These are phyloP conservation scores for Tethya wilhelma DNA, from an alignment of 37 sponge, comb jelly and placozoan genomes.

Conservation along the genomic window DNA sequence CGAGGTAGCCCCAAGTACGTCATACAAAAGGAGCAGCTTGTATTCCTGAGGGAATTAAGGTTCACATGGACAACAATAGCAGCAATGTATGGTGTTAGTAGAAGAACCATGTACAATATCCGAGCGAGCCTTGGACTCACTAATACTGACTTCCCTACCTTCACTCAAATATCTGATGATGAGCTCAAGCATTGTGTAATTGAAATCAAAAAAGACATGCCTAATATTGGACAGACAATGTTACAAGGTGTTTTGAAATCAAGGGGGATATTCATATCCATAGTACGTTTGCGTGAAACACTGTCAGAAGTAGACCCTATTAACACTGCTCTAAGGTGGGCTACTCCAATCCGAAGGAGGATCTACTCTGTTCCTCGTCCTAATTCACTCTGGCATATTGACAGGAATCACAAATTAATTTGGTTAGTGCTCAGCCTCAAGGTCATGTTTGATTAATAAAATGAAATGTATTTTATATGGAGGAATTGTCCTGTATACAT, in stretches of 20 bases:
- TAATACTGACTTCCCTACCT: not conserved
- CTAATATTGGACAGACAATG: conserved; percentile 41
- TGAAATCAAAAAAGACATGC: conserved; percentile 29
- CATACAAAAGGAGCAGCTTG: conserved; percentile 32
- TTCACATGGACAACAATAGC: conserved; percentile 55
- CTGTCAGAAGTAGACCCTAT: too few species aligned
- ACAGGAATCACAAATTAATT: too few species aligned
- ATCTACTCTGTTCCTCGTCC: too few species aligned
- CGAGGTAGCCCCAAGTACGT: conserved; percentile 15
- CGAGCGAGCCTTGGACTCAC: conserved; percentile 3
- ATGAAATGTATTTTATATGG: too few species aligned
- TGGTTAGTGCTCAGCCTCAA: too few species aligned
- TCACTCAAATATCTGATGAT: conserved; percentile 24
- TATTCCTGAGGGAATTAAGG: conserved; percentile 28
- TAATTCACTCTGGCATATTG: too few species aligned
- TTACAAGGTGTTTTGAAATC: conserved; percentile 14
- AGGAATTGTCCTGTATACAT: too few species aligned
- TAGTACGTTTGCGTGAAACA: not conserved
- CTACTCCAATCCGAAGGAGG: too few species aligned
- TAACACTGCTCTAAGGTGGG: too few species aligned
- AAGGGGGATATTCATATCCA: conserved; percentile 28
- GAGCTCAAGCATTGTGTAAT: not conserved
- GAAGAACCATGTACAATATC: conserved; percentile 31
- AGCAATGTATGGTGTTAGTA: conserved; percentile 21
- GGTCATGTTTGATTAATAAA: too few species aligned